A percentile compares a stretch with the other conserved stretches of the same genome.
phyloP scores from a whole-genome alignment of 2,888 invertebrate species.

The Cremastinae sp. region DNA sequence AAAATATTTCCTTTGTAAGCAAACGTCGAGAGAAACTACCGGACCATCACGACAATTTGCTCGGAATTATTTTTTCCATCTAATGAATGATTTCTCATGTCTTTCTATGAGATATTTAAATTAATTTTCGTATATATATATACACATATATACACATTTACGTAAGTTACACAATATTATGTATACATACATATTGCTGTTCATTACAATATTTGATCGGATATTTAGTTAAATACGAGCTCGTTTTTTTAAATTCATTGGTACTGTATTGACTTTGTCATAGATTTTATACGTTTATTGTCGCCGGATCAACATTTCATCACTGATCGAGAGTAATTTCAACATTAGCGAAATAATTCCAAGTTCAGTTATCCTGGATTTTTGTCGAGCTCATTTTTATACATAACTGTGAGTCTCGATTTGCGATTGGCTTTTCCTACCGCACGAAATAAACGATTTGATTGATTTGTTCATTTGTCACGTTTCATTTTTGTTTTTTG shows the following conservation, averaged over 20 bases:
- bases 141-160: slow-evolving; percentile 64
- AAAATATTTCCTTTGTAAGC: slow-evolving; percentile 1
- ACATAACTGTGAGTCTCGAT: slow-evolving; percentile 20
- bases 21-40: slow-evolving; percentile 18
- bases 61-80: slow-evolving; percentile 45
- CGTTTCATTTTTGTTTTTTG: slow-evolving; percentile 41
- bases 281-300: slow-evolving; percentile 62
- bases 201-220: slow-evolving; percentile 34
- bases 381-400: slow-evolving; percentile 5
- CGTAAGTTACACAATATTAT: slow-evolving; percentile 19
- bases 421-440: slow-evolving; percentile 35
- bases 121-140: slow-evolving; percentile 58
- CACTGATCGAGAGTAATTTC: slow-evolving; percentile 26
- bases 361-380: background rate
- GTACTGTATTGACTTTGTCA: slow-evolving; percentile 61
- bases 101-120: slow-evolving; percentile 57
- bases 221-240: slow-evolving; percentile 55
- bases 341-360: slow-evolving; percentile 35
- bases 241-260: slow-evolving; percentile 50
- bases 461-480: slow-evolving; percentile 35
- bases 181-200: slow-evolving; percentile 62
- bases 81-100: slow-evolving; percentile 46
- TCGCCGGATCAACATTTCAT: slow-evolving; percentile 48
- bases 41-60: slow-evolving; percentile 12
- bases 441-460: slow-evolving; percentile 50